Conservation (phyloP, 2,113 vertebrate genomes). For the Zapus hudsonius region DNA sequence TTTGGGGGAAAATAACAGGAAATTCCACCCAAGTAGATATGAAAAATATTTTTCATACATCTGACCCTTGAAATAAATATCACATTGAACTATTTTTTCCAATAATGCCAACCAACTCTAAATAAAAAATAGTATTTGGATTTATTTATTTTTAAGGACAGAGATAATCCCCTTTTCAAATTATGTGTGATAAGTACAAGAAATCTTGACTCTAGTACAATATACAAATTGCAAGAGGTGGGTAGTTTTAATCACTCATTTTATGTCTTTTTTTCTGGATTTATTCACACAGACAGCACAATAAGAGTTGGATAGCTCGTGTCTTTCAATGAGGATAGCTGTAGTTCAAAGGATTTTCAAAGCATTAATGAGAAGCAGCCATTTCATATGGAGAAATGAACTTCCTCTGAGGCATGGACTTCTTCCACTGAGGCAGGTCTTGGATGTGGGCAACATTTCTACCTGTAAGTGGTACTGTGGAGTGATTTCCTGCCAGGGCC, state of each 20-base stretch:
- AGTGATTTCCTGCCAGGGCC: not conserved
- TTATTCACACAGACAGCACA: not conserved
- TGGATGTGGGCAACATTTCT: not conserved
- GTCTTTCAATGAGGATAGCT: not conserved
- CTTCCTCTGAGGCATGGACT: not conserved
- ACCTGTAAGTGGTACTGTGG: not conserved
- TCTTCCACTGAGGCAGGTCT: not conserved
- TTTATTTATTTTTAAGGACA: not conserved
- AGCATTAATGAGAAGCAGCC: not conserved
- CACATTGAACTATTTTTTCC: not conserved
- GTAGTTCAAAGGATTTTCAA: not conserved
- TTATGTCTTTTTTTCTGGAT: not conserved
- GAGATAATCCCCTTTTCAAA: not conserved
- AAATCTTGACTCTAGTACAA: not conserved
- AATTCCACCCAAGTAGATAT: not conserved
- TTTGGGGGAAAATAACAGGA: not conserved
- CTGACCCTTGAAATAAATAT: conserved; percentile 20
- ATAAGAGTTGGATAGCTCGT: not conserved
- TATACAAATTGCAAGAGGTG: not conserved
- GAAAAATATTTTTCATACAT: conserved; percentile 24
- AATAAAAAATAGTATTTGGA: not conserved
- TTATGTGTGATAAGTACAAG: not conserved
- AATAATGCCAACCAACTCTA: not conserved
- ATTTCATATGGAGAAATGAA: not conserved
- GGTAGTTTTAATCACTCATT: not conserved